Evolutionary conservation across 2,113 vertebrate genomes (phyloP).

Genomic region (Corythaixoides concolor): DNA sequence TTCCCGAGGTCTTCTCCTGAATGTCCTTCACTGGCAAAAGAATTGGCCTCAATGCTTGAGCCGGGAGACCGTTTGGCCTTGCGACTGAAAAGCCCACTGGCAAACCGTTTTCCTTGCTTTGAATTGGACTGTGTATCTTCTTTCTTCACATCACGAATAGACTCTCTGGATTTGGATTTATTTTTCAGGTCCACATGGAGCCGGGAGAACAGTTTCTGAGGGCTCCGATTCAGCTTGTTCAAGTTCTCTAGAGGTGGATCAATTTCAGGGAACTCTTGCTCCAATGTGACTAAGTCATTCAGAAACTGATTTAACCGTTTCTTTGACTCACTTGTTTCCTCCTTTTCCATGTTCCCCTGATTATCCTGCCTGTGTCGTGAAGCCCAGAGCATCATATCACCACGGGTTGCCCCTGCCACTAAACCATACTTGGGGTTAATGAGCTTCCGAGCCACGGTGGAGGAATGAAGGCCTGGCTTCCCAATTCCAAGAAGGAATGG

Average conservation of each 20-base stretch:
- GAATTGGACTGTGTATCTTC: slow-evolving; percentile 41
- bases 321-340: slow-evolving; percentile 67
- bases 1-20: slow-evolving; percentile 64
- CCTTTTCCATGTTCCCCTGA: slow-evolving; percentile 16
- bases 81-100: slow-evolving; percentile 55
- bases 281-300: slow-evolving; percentile 73
- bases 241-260: slow-evolving; percentile 55
- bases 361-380: slow-evolving; percentile 52
- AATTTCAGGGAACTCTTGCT: slow-evolving; percentile 74
- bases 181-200: slow-evolving; percentile 54
- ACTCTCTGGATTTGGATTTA: slow-evolving; percentile 64
- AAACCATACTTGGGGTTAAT: slow-evolving; percentile 93
- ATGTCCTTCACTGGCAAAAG: slow-evolving; percentile 64
- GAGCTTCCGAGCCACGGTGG: slow-evolving; percentile 88
- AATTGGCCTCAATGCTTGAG: slow-evolving; percentile 28
- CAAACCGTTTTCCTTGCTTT: slow-evolving; percentile 59
- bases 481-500: slow-evolving; percentile 28
- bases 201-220: slow-evolving; percentile 30
- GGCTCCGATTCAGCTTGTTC: slow-evolving; percentile 37
- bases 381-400: slow-evolving; percentile 77
- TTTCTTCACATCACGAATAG: slow-evolving; percentile 43
- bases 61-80: slow-evolving; percentile 47
- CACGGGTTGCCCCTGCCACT: slow-evolving; percentile 74
- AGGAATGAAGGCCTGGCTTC: slow-evolving; percentile 52
- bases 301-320: slow-evolving; percentile 75